These are phyloP conservation scores for Tenualosa thibaudeaui DNA, from an alignment of 2,797 vertebrate species.

Conservation along the genomic window DNA sequence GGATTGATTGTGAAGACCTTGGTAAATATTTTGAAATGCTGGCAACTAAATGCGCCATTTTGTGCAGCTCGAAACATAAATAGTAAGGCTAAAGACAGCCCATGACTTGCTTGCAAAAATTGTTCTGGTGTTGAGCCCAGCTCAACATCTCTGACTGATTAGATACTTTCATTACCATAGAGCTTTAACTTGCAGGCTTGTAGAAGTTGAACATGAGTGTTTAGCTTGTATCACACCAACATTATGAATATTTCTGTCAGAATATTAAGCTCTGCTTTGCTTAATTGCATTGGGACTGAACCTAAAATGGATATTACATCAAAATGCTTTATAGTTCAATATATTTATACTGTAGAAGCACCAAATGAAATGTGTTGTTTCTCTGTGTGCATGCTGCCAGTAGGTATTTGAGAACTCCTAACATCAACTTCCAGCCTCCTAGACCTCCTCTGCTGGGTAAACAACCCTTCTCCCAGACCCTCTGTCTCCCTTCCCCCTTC, in stretches of 20 bases:
- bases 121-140: too few species aligned
- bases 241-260: constrained; percentile 7
- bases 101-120: too few species aligned
- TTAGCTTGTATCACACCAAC: background rate
- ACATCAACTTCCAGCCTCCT: background rate
- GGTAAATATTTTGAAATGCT: too few species aligned
- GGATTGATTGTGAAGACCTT: too few species aligned
- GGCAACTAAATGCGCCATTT: too few species aligned
- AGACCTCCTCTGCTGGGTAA: background rate
- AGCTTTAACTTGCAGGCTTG: background rate
- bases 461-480: background rate
- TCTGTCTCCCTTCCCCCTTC: background rate
- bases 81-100: too few species aligned
- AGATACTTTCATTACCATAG: background rate
- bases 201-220: background rate
- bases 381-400: background rate
- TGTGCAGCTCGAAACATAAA: too few species aligned
- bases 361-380: background rate
- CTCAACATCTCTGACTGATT: background rate
- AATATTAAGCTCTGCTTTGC: background rate
- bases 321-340: background rate
- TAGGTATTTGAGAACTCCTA: background rate
- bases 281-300: background rate
- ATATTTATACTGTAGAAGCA: background rate
- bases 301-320: background rate